Conservation (phyloP, 2,888 invertebrate genomes). For the Euspilapteryx auroguttella region DNA sequence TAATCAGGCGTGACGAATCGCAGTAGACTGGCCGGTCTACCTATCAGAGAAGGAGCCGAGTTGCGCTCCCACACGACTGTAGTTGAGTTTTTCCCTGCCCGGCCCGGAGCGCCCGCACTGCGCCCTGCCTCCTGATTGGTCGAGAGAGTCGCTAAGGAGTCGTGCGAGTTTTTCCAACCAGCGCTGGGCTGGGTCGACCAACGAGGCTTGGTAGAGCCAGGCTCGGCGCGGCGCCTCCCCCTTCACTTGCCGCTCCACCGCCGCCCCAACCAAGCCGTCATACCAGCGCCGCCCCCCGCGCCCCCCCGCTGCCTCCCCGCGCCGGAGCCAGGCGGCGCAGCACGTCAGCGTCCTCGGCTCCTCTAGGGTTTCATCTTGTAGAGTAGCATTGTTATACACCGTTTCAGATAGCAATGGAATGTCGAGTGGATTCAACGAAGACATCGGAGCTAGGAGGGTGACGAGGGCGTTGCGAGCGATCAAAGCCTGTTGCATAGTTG, state of each 20-base stretch:
- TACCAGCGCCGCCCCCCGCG: constrained; percentile 15
- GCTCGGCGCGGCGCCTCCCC: constrained; percentile 22
- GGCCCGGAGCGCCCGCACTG: constrained; percentile 12
- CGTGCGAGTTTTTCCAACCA: constrained; percentile 34
- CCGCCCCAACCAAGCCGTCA: constrained; percentile 9
- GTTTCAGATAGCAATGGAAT: too few species aligned
- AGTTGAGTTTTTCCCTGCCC: constrained; percentile 22
- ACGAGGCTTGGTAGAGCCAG: constrained; percentile 35
- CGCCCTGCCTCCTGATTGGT: too few species aligned
- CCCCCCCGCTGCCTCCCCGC: constrained; percentile 10
- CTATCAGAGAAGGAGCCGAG: constrained; percentile 30
- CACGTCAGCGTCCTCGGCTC: constrained; percentile 14
- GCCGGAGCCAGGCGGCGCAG: constrained; percentile 26
- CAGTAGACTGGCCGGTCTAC: too few species aligned
- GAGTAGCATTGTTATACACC: background rate
- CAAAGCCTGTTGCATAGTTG: constrained; percentile 9
- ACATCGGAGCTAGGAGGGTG: constrained; percentile 6
- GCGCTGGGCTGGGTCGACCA: constrained; percentile 32
- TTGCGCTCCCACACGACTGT: constrained; percentile 25
- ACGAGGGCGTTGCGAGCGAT: constrained; percentile 12
- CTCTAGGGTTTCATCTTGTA: background rate
- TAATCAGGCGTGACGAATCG: too few species aligned
- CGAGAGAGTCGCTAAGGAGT: too few species aligned
- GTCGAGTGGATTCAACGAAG: background rate
- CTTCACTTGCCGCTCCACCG: constrained; percentile 25